Base-by-base conservation (phyloP, 35 echinoderm and acorn worm species). In the Lytechinus pictus region DNA sequence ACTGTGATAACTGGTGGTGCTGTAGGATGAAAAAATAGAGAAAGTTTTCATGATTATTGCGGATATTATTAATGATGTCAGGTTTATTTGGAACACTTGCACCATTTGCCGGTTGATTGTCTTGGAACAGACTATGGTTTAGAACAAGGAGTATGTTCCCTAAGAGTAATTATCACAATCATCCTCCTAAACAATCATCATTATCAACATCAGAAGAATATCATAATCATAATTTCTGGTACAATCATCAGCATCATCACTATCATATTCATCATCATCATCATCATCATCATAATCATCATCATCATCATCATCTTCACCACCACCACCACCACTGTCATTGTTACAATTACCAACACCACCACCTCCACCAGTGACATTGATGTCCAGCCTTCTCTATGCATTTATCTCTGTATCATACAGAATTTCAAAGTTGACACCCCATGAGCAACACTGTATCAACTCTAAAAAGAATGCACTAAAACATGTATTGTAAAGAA, bases 1-100 rank as follows among this genome's bases (percentile, higher is more conserved):
- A 27, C 13, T 54, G 92, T 93, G 54, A 93, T 93, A 54, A 93
- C 54, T 24, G 88, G 88, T 90, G 55, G 92, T 93, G 92, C 92
- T 93, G 92, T 93, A 57, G 28, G 16, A 54, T 53, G 55, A 90
- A 44, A 90, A 27, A 90, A 54, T 19, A 54, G 52, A 27, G n/a
- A 13, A 90, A 13, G 44, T 90, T 52, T 3, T 13, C 16, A 90
- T 52, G 27, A 52, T 79, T 79, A 24, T 79, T 79, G 19, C 4
- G 16, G n/a, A 79, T 5, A 7, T 79, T 16, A 79, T 7, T 16
- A 79, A 79, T n/a, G 21, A 79, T n/a, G 19, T 79, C 66, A 24
- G 66, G 16, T 79, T n/a, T 79, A n/a, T 79, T 24, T 3, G 19
- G 21, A 44, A 44, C 33, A 44, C 33, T 44, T 44, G 33, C 33